Evolutionary conservation across 2,113 vertebrate genomes (phyloP).

Genomic region (Corydoras sp.): DNA sequence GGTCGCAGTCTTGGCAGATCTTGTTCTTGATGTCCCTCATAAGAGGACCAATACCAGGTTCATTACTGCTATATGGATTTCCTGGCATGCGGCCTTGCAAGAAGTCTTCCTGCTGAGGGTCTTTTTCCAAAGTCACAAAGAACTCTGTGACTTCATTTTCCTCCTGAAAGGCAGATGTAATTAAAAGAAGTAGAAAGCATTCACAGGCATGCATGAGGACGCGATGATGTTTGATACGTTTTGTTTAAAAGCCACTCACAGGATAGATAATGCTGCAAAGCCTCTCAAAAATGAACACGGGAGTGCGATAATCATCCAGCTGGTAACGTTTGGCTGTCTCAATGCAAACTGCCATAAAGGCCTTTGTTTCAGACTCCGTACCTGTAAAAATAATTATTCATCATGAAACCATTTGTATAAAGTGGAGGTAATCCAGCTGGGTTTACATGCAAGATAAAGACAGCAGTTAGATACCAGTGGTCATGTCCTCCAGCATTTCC

Average conservation of each 20-base stretch:
- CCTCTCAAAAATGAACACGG: conserved; percentile 97
- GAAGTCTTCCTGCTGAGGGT: conserved; percentile 98
- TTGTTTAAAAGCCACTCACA: conserved; percentile 63
- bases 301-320: conserved; percentile 94
- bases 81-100: conserved; percentile 97
- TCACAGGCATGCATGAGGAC: not conserved
- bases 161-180: conserved; percentile 64
- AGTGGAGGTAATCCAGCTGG: not conserved
- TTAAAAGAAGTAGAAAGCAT: not conserved
- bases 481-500: conserved; percentile 99
- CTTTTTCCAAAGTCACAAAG: conserved; percentile 96
- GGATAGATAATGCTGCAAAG: conserved; percentile 99
- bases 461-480: conserved; percentile 75
- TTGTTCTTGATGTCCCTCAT: conserved; percentile 99
- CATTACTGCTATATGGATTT: conserved; percentile 95
- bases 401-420: not conserved
- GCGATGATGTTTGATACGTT: not conserved
- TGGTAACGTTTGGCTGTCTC: conserved; percentile 96
- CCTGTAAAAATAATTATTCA: conserved; percentile 60
- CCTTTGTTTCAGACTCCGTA: conserved; percentile 96
- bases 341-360: conserved; percentile 98
- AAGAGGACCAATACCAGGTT: conserved; percentile 90
- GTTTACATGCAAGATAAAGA: not conserved
- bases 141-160: conserved; percentile 98
- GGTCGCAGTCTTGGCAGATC: conserved; percentile 97